Conservation (phyloP, 2,888 invertebrate genomes). For the Laothoe populi region DNA sequence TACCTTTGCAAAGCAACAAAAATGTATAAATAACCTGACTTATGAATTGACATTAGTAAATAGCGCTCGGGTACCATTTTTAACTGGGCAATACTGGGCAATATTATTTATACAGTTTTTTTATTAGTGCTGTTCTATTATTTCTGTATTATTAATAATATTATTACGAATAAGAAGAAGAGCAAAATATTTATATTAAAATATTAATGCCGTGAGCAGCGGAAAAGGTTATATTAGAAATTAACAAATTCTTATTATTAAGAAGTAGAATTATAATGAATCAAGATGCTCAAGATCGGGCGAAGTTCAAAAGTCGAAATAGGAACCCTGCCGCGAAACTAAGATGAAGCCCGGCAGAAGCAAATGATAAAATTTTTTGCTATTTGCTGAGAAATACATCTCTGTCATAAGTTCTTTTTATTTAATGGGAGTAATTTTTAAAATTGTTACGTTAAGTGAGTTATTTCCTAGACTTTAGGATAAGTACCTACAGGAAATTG, state of each 20-base stretch:
- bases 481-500: not conserved
- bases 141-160: no score
- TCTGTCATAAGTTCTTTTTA: not conserved
- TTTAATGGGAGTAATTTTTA: not conserved
- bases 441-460: not conserved
- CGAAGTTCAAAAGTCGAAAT: no score
- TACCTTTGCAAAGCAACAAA: slow-evolving; percentile 29
- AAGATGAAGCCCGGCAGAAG: no score
- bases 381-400: slow-evolving; percentile 4
- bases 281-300: no score
- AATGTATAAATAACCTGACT: not conserved
- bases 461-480: slow-evolving; percentile 5
- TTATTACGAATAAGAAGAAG: no score
- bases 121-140: no score
- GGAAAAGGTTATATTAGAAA: not conserved
- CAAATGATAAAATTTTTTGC: not conserved
- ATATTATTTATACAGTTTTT: no score
- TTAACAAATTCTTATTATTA: not conserved
- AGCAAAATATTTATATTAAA: no score
- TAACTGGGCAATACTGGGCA: no score
- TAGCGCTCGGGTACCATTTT: no score
- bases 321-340: no score
- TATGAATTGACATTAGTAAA: not conserved
- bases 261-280: not conserved
- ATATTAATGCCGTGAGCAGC: no score